These are phyloP conservation scores for Syngnathus typhle DNA, from an alignment of 2,113 vertebrate species.

Conservation along the genomic window DNA sequence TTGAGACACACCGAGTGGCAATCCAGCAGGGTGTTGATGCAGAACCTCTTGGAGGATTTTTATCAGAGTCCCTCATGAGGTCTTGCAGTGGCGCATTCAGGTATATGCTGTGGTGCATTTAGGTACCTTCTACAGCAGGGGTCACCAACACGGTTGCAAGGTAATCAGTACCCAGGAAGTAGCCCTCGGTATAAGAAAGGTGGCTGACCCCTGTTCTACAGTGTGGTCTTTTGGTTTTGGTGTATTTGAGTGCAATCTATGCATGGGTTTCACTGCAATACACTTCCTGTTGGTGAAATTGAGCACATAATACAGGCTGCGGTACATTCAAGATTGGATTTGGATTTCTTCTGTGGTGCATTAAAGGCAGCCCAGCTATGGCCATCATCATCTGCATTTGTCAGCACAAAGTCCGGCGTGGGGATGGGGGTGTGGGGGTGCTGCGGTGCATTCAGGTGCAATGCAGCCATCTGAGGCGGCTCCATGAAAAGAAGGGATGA, in stretches of 20 bases:
- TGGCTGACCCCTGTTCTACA: too few relatives aligned
- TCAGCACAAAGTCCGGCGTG: not conserved
- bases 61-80: not conserved
- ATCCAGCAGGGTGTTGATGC: not conserved
- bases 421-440: not conserved
- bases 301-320: not conserved
- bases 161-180: too few relatives aligned
- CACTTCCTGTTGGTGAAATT: not conserved
- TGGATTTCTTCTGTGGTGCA: not conserved
- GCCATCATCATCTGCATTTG: not conserved
- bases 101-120: not conserved
- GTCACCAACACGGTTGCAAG: too few relatives aligned
- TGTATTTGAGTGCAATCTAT: not conserved
- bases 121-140: too few relatives aligned
- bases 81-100: not conserved
- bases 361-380: not conserved
- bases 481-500: slow-evolving; percentile 43
- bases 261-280: not conserved
- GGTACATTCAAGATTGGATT: not conserved
- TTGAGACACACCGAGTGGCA: not conserved
- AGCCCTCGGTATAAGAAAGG: too few relatives aligned
- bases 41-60: not conserved
- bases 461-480: slow-evolving; percentile 33
- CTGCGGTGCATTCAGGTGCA: not conserved
- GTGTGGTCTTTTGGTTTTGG: not conserved